These are phyloP conservation scores for Baccha elongata DNA, from an alignment of 2,888 invertebrate genomes.

Conservation along the genomic window DNA sequence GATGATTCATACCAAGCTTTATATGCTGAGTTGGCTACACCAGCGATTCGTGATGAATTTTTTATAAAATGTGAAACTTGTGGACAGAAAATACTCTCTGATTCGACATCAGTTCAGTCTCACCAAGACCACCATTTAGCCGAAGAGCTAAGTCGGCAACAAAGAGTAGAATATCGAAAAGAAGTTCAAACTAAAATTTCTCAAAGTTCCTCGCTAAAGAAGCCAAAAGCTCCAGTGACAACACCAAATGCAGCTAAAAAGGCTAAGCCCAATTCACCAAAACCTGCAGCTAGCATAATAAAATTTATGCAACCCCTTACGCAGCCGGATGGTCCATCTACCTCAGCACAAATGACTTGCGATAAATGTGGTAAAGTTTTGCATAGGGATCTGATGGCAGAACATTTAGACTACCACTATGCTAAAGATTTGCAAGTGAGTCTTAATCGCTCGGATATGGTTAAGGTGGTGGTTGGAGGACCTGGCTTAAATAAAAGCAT, in stretches of 20 bases:
- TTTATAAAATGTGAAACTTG: constrained; percentile 86
- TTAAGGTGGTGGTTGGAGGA: constrained; percentile 1
- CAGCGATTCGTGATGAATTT: constrained; percentile 75
- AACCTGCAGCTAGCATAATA: constrained; percentile 38
- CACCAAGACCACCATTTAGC: constrained; percentile 91
- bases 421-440: constrained; percentile 55
- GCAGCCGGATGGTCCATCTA: constrained; percentile 43
- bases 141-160: constrained; percentile 85
- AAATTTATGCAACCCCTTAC: constrained; percentile 61
- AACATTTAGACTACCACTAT: constrained; percentile 62
- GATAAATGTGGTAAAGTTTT: constrained; percentile 49
- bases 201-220: constrained; percentile 66
- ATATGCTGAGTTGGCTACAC: constrained; percentile 79
- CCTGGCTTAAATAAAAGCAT: constrained; percentile 28
- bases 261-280: constrained; percentile 64
- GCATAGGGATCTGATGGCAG: constrained; percentile 49
- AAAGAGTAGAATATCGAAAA: constrained; percentile 80
- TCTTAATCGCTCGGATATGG: constrained; percentile 52
- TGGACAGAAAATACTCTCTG: constrained; percentile 83
- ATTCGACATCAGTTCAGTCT: constrained; percentile 83
- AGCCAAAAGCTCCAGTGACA: constrained; percentile 59
- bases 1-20: constrained; percentile 72
- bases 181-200: constrained; percentile 77
- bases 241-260: constrained; percentile 77
- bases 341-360: constrained; percentile 46